Evolutionary conservation across 2,888 invertebrate species (phyloP).

Genomic region (Nomada goodeniana): DNA sequence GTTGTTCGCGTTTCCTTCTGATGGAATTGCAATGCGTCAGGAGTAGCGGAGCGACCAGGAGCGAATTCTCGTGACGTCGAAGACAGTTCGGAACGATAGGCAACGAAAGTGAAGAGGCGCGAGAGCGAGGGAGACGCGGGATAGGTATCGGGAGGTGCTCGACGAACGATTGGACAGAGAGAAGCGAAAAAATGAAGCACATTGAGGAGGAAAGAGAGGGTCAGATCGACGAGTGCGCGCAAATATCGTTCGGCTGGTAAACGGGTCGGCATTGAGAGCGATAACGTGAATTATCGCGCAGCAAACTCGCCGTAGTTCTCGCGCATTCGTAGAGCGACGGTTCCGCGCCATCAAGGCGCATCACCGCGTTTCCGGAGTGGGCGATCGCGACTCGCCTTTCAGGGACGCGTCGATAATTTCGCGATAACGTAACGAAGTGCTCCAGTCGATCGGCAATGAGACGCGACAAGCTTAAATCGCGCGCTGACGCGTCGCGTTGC

Average conservation of each 20-base stretch:
- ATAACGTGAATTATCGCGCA: constrained; percentile 76
- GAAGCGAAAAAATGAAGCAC: constrained; percentile 22
- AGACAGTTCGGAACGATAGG: constrained; percentile 2
- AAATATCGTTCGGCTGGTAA: constrained; percentile 55
- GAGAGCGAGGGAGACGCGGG: background rate
- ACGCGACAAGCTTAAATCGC: background rate
- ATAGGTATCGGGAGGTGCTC: constrained; percentile 9
- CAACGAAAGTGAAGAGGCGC: background rate
- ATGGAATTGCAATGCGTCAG: constrained; percentile 18
- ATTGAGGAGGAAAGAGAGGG: constrained; percentile 28
- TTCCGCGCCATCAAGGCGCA: constrained; percentile 37
- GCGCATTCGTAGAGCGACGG: constrained; percentile 60
- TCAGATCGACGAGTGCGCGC: background rate
- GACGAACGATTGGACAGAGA: background rate
- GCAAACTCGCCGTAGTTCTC: constrained; percentile 57
- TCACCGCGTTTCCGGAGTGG: constrained; percentile 24
- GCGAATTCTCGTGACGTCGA: background rate
- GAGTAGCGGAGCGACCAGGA: constrained; percentile 29
- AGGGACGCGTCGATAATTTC: constrained; percentile 9
- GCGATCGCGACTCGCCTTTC: constrained; percentile 18
- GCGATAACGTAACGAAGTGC: constrained; percentile 24
- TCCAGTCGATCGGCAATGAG: constrained; percentile 10
- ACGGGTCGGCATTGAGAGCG: constrained; percentile 68
- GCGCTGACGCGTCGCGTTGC: background rate
- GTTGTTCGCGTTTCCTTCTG: background rate